Base-by-base conservation (phyloP, 37 sponge, comb jelly and placozoan species). In the Eunapius fragilis region DNA sequence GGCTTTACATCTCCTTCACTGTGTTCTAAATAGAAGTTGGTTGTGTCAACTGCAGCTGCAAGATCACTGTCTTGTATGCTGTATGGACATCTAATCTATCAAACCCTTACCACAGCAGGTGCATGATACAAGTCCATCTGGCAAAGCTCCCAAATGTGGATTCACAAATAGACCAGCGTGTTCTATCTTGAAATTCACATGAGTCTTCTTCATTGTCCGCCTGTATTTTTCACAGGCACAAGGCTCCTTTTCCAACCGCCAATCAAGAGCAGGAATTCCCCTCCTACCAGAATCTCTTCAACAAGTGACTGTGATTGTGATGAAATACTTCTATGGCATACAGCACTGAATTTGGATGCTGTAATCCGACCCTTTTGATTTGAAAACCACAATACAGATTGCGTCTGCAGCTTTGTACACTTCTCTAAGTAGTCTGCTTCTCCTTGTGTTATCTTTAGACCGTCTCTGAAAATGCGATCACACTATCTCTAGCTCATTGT, bases 21-120 rank as follows among this genome's bases (percentile, higher is more conserved):
- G 30, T 67, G 22, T 2, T 48, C 50, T 24, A 30, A 41, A 45
- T 68, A 84, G 34, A 34, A 28, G 26, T 74, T 75, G 17, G 75
- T n/a, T 4, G 17, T n/a, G 25, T 75, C 37, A 27, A 32, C 68
- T 24, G 14, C 67, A n/a, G 30, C 2, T 26, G 76, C 68, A 32
- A 6, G 41, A 30, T 14, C 19, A 41, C 41, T 41, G 30, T 84
- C 31, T 41, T 37, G 50, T 32, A 31, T 50, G 36, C 49, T 86
- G 72, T 86, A n/a, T n/a, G n/a, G n/a, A n/a, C 80, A 86, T 72
- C 79, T 86, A 11, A 86, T 86, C 87, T 38, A 86, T 9, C n/a
- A 86, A 34, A 36, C 87, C 87, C 22, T 26, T 41, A 2, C 87
- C 87, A 86, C 87, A 86, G 36, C 80, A 80, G 19, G 69, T 74